These are phyloP conservation scores for Austrolebias charrua DNA, from an alignment of 2,797 vertebrate species.

Conservation along the genomic window DNA sequence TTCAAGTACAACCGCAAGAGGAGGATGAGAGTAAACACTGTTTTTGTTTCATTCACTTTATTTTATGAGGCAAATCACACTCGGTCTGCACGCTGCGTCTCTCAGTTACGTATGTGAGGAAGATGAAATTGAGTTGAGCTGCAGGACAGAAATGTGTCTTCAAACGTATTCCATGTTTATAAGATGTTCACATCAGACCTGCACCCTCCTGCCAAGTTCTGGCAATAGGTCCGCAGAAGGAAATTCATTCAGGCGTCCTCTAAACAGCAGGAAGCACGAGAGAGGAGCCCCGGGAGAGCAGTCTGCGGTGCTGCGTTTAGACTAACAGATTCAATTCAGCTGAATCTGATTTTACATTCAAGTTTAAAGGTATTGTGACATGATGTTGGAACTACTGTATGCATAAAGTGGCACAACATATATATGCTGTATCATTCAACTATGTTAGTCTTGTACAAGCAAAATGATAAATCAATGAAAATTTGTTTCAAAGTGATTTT, in stretches of 20 bases:
- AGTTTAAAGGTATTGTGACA: too few relatives aligned
- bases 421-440: too few relatives aligned
- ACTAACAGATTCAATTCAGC: not conserved
- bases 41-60: not conserved
- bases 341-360: not conserved
- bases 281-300: not conserved
- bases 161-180: not conserved
- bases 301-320: not conserved
- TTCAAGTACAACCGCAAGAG: not conserved
- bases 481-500: too few relatives aligned
- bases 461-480: too few relatives aligned
- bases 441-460: too few relatives aligned
- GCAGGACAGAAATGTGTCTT: not conserved
- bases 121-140: not conserved
- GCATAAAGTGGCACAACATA: too few relatives aligned
- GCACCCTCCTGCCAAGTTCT: conserved; percentile 3
- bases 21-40: not conserved
- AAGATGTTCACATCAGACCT: not conserved
- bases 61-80: not conserved
- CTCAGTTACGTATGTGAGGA: not conserved
- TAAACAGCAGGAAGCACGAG: not conserved
- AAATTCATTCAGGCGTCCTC: not conserved
- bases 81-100: not conserved
- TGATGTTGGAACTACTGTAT: too few relatives aligned
- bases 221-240: not conserved